A percentile compares a stretch with the other conserved stretches of the same genome.
phyloP scores from a whole-genome alignment of 2,797 vertebrate species.

The Danio albolineatus region DNA sequence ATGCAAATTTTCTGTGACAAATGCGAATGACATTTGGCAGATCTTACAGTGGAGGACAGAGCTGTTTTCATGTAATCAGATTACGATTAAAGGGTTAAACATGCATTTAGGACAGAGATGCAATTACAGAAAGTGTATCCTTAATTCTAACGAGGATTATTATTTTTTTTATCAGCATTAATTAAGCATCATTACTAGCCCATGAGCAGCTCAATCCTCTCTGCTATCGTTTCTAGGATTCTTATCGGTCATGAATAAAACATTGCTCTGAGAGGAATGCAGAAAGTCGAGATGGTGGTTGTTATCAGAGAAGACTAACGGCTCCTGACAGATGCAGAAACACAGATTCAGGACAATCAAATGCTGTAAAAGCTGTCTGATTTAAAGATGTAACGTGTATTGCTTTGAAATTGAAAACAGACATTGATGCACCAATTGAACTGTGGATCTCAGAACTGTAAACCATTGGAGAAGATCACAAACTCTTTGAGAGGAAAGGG shows the following conservation, averaged over 20 bases:
- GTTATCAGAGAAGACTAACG: constrained; percentile 55
- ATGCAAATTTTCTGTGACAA: not conserved
- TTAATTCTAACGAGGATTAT: constrained; percentile 4
- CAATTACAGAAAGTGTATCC: not conserved
- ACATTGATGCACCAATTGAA: too few relatives aligned
- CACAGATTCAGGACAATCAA: not conserved
- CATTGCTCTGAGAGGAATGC: constrained; percentile 32
- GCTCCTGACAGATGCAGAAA: constrained; percentile 60
- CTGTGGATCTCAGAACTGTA: too few relatives aligned
- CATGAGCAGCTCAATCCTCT: not conserved
- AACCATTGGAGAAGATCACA: too few relatives aligned
- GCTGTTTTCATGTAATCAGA: not conserved
- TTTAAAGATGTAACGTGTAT: too few relatives aligned
- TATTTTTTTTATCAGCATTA: not conserved
- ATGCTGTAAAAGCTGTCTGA: too few relatives aligned
- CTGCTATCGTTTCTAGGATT: constrained; percentile 10
- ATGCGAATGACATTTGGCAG: not conserved
- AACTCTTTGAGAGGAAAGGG: too few relatives aligned
- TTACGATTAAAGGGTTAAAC: constrained; percentile 8
- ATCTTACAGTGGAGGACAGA: not conserved
- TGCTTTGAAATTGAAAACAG: too few relatives aligned
- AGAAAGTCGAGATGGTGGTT: constrained; percentile 29
- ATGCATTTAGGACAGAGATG: not conserved
- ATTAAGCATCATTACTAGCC: constrained; percentile 1
- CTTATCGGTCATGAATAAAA: constrained; percentile 61